These are phyloP conservation scores for Tiaroga cobitis DNA, from an alignment of 2,797 vertebrate species.

Conservation along the genomic window DNA sequence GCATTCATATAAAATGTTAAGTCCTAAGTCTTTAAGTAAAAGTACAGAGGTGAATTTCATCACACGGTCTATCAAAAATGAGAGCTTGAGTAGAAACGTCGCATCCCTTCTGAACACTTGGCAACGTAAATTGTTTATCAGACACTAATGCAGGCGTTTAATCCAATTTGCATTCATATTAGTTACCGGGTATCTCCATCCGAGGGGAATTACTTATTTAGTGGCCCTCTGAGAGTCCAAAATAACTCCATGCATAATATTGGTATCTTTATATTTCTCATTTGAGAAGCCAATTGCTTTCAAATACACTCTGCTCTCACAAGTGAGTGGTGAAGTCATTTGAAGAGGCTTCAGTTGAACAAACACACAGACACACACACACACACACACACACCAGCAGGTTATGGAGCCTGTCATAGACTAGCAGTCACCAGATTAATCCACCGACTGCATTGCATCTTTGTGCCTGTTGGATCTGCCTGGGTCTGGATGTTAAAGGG, in stretches of 20 bases:
- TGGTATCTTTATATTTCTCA: conserved; percentile 94
- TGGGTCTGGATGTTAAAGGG: conserved; percentile 41
- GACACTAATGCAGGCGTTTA: conserved; percentile 86
- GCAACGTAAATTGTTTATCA: conserved; percentile 89
- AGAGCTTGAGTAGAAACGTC: conserved; percentile 38
- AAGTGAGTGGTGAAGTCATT: conserved; percentile 84
- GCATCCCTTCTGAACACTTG: conserved; percentile 78
- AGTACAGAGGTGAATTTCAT: background rate
- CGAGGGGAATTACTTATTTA: conserved; percentile 86
- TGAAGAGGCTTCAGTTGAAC: conserved; percentile 86
- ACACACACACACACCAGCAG: conserved; percentile 69
- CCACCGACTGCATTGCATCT: conserved; percentile 69
- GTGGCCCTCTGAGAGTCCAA: conserved; percentile 88
- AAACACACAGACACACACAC: conserved; percentile 77
- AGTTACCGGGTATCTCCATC: conserved; percentile 85
- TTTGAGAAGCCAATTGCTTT: conserved; percentile 91
- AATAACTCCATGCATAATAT: conserved; percentile 91
- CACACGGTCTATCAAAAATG: background rate
- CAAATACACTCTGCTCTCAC: conserved; percentile 85
- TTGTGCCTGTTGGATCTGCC: conserved; percentile 58
- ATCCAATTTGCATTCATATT: conserved; percentile 98
- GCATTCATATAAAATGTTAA: background rate
- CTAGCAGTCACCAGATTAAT: conserved; percentile 76
- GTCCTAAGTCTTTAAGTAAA: background rate
- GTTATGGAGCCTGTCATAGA: conserved; percentile 70